Base-by-base conservation (phyloP, 2,888 invertebrate species). In the Gymnosoma rotundatum region DNA sequence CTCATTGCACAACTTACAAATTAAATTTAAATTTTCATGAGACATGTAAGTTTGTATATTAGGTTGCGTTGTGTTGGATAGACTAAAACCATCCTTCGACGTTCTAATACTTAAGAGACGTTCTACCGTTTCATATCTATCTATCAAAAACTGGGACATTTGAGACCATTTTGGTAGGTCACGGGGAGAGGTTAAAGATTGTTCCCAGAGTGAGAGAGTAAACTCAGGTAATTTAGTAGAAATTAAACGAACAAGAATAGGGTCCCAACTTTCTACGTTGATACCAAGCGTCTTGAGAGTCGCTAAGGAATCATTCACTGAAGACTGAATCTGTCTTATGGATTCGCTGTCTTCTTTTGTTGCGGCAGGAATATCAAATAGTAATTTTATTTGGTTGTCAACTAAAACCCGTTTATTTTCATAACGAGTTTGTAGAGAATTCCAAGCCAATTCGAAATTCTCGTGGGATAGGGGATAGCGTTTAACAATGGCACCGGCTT, bases 231-330 rank as follows among this genome's bases (percentile, higher is more conserved):
- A 36, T 7, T 36, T 36, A 4, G 36, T 36, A 6, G 36, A 36
- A 36, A 36, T 36, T 36, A 36, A 36, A 36, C 36, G 36, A 36
- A 36, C 7, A 7, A 36, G 56, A 32, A 58, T 58, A 16, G 56
- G 56, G 16, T 58, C 56, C 56, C 56, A 58, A 14, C 56, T 58
- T 58, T 58, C 56, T 2, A 58, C 56, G 36, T 54, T 54, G 14
- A 20, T 20, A 10, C 54, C 8, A 20, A 54, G 54, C 4, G 6
- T 21, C 21, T 1, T 25, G 36, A 58, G 56, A 25, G 32, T 58
- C 3, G 56, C 25, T 20, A 58, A 32, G 25, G 14, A 58, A 58
- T 58, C 56, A 25, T 25, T n/a, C n/a, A n/a, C n/a, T n/a, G n/a
- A n/a, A n/a, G n/a, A n/a, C n/a, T n/a, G n/a, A n/a, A n/a, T n/a